phyloP scores from a whole-genome alignment of 2,113 vertebrate genomes.

The Brachyistius frenatus region DNA sequence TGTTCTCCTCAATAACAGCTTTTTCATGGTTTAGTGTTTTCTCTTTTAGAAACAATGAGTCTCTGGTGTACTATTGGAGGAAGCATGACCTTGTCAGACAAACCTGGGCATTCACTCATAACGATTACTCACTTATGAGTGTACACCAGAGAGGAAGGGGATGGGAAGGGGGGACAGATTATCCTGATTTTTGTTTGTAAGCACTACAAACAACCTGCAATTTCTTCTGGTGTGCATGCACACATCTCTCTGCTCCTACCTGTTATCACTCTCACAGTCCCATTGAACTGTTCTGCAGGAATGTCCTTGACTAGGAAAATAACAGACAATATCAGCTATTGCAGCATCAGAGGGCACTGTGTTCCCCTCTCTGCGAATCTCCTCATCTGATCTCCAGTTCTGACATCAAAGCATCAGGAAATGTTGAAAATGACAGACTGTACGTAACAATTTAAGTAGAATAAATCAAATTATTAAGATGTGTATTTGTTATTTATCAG shows the following conservation, averaged over 20 bases:
- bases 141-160: constrained; percentile 26
- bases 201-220: constrained; percentile 44
- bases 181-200: constrained; percentile 39
- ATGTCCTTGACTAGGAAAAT: constrained; percentile 62
- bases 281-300: constrained; percentile 47
- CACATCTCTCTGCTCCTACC: constrained; percentile 25
- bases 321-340: constrained; percentile 54
- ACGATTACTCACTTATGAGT: constrained; percentile 47
- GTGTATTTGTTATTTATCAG: constrained; percentile 13
- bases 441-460: background rate
- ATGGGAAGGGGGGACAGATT: constrained; percentile 26
- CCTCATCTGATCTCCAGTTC: constrained; percentile 34
- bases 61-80: constrained; percentile 58
- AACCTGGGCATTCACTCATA: constrained; percentile 52
- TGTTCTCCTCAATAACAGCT: constrained; percentile 35
- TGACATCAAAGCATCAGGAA: constrained; percentile 13
- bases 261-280: constrained; percentile 47
- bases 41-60: constrained; percentile 53
- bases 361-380: constrained; percentile 7
- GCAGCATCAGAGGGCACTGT: constrained; percentile 42
- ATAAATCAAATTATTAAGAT: constrained; percentile 6
- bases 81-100: constrained; percentile 68
- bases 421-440: constrained; percentile 15
- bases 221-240: constrained; percentile 32
- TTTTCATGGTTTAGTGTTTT: constrained; percentile 49